Base-by-base conservation (phyloP, 2,888 invertebrate species). In the Synergus itoensis region DNA sequence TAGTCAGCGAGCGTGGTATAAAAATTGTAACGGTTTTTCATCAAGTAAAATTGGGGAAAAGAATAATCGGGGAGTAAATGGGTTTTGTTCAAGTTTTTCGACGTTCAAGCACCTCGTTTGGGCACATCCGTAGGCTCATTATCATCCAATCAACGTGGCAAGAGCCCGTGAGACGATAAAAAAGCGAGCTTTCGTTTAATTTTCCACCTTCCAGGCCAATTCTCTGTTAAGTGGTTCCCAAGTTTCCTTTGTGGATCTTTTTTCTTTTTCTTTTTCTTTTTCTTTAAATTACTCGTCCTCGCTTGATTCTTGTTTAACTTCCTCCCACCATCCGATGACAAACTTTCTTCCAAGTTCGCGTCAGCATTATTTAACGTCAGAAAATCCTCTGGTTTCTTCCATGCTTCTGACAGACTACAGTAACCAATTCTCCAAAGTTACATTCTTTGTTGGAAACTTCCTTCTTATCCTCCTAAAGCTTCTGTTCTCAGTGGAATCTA, bases 61-160 rank as follows among this genome's bases (percentile, higher is more conserved):
- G 77, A 48, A 67, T 65, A 57, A 77, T 77, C 57, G 77, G 80
- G 53, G 60, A 62, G 57, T 67, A 77, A 67, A 75, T 80, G 73
- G 65, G 67, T 75, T 75, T 76, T 64, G 78, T 75, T 53, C 83
- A 86, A 76, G 83, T 85, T 81, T 76, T 77, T n/a, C 57, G 64
- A 80, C 82, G 81, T 84, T 78, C 79, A 81, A 69, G 79, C 64
- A 80, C 62, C 69, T n/a, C 81, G 79, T 78, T 82, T 82, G 53
- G 57, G 53, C 73, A 73, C 53, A 73, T 73, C 73, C 53, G 48
- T 73, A 73, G 73, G 53, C 81, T 78, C 83, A 83, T 86, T 86
- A 85, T 86, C 83, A 82, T 83, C 80, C 84, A 83, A 85, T 85
- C 84, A 83, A 82, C 79, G 81, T 82, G 16, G 73, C 73, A 73